Percentiles rank a stretch among this genome's conserved stretches.
Conservation (phyloP, 1,140 invertebrate species). For the Agrypnia vestita region DNA sequence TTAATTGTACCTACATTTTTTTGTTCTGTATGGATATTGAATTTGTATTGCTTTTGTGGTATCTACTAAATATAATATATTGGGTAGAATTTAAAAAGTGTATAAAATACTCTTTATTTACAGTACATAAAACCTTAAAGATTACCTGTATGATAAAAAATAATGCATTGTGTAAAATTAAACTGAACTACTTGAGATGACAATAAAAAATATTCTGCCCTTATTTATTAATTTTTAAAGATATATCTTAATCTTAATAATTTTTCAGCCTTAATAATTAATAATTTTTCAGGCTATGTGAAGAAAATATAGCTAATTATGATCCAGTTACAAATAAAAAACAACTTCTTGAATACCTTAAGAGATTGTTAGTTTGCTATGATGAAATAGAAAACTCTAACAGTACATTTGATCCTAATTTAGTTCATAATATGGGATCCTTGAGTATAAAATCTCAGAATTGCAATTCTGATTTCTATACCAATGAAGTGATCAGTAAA, state of each 20-base stretch:
- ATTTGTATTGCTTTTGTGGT: too few species aligned
- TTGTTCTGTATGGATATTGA: too few species aligned
- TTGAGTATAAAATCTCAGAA: not conserved
- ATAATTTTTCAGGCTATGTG: conserved; percentile 52
- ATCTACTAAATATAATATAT: too few species aligned
- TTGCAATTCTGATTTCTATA: conserved; percentile 37
- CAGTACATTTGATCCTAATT: conserved; percentile 5
- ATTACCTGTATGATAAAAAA: not conserved
- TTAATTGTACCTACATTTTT: too few species aligned
- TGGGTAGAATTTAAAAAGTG: too few species aligned
- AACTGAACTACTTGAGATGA: not conserved
- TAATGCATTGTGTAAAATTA: not conserved
- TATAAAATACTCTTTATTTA: too few species aligned
- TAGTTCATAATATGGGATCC: conserved; percentile 13
- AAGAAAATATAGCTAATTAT: conserved; percentile 47
- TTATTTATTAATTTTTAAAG: not conserved
- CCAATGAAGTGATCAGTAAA: conserved; percentile 59
- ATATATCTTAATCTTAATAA: not conserved
- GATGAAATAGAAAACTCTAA: conserved; percentile 43
- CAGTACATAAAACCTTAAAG: too few species aligned
- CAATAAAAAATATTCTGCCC: not conserved
- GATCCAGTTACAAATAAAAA: conserved; percentile 55
- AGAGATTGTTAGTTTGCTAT: conserved; percentile 52
- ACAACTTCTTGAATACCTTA: conserved; percentile 53
- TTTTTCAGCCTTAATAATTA: not conserved